These are phyloP conservation scores for Neosilurus hyrtlii DNA, from an alignment of 2,797 vertebrate species.

Conservation along the genomic window DNA sequence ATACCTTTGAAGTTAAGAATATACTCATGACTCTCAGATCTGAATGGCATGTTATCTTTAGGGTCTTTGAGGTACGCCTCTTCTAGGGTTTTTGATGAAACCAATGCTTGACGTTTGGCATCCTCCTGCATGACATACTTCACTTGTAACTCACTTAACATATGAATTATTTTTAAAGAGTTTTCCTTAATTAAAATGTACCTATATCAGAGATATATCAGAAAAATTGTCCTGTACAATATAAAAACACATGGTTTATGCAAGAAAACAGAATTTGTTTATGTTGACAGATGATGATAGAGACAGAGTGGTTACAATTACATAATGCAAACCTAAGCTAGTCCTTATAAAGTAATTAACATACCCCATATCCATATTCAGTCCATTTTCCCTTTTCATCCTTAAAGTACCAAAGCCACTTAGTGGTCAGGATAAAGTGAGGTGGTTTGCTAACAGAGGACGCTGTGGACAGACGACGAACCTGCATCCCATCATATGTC, in stretches of 20 bases:
- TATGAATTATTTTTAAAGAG: not conserved
- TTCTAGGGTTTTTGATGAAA: constrained; percentile 81
- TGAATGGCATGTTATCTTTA: constrained; percentile 72
- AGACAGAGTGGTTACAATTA: not conserved
- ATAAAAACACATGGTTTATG: not conserved
- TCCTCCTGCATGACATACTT: constrained; percentile 60
- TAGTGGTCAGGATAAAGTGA: constrained; percentile 85
- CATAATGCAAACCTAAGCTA: not conserved
- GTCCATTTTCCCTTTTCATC: constrained; percentile 76
- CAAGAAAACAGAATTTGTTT: not conserved
- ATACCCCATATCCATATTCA: constrained; percentile 81
- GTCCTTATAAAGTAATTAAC: constrained; percentile 37
- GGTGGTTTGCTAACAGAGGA: constrained; percentile 83
- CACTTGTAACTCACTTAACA: not conserved
- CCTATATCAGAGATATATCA: not conserved
- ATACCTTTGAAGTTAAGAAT: constrained; percentile 76
- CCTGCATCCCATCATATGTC: constrained; percentile 63
- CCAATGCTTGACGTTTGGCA: constrained; percentile 56
- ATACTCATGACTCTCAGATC: constrained; percentile 73
- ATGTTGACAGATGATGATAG: not conserved
- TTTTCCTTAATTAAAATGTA: not conserved
- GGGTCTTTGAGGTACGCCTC: constrained; percentile 74
- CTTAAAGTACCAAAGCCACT: constrained; percentile 93
- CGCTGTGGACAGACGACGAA: constrained; percentile 84
- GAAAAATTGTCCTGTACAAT: not conserved